Conservation (phyloP, 2,888 invertebrate species). For the Parascotia fuliginaria region DNA sequence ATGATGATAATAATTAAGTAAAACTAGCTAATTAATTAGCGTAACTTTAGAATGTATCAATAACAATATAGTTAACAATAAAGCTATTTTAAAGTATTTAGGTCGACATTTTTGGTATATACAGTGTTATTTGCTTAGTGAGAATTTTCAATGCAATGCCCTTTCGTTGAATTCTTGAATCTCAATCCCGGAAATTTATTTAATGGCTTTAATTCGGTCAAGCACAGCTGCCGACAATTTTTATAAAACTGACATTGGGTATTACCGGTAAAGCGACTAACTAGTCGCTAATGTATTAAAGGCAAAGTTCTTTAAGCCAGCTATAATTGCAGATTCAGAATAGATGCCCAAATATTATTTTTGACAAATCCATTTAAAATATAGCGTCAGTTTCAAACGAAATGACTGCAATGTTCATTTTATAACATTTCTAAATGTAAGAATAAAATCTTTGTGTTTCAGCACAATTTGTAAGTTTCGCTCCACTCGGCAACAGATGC, state of each 20-base stretch:
- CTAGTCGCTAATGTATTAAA: too few species aligned
- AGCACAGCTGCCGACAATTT: too few species aligned
- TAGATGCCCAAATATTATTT: too few species aligned
- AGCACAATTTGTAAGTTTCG: constrained; percentile 37
- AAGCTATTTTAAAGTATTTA: neutral
- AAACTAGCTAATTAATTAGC: constrained; percentile 9
- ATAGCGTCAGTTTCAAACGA: neutral
- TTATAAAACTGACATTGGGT: too few species aligned
- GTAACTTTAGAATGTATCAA: neutral
- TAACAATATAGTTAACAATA: neutral
- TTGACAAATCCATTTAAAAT: neutral
- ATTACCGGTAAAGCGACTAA: too few species aligned
- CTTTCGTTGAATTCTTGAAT: neutral
- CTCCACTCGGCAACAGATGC: constrained; percentile 46
- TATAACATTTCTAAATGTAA: constrained; percentile 41
- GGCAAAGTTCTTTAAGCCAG: too few species aligned
- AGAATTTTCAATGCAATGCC: neutral
- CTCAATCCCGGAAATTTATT: neutral
- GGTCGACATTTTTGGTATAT: neutral
- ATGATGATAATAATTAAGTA: constrained; percentile 11
- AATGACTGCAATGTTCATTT: constrained; percentile 25
- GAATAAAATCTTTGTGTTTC: constrained; percentile 45
- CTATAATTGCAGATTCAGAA: too few species aligned
- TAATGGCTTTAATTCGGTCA: neutral
- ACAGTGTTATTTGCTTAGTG: neutral